Evolutionary conservation across 2,888 invertebrate species (phyloP).

Genomic region (Glaucopsyche alexis): DNA sequence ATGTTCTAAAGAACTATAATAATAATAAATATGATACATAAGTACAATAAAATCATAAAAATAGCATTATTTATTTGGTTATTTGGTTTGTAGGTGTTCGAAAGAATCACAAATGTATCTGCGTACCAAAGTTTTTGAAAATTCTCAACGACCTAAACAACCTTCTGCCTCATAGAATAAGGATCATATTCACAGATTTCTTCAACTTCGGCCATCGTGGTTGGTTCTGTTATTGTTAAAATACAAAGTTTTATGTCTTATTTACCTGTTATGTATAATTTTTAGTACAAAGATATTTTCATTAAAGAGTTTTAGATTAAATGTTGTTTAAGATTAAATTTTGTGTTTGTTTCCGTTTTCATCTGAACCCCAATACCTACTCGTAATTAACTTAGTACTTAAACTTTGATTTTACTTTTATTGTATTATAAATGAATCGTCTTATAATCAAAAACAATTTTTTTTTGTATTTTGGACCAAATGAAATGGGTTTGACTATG

Average conservation of each 20-base stretch:
- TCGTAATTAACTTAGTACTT: too few species aligned
- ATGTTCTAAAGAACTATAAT: too few species aligned
- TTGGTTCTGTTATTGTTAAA: slow-evolving; percentile 72
- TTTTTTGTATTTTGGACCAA: too few species aligned
- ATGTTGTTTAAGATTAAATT: background rate
- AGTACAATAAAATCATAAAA: too few species aligned
- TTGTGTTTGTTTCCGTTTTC: background rate
- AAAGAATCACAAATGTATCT: slow-evolving; percentile 61
- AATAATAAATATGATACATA: too few species aligned
- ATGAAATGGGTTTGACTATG: too few species aligned
- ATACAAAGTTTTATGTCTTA: background rate
- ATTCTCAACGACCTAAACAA: slow-evolving; percentile 59
- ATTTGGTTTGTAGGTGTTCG: slow-evolving; percentile 63
- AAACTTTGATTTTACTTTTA: too few species aligned
- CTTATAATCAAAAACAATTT: too few species aligned
- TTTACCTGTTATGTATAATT: background rate
- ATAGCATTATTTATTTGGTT: background rate
- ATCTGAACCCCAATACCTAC: too few species aligned
- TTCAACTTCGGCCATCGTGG: slow-evolving; percentile 69
- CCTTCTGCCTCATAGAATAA: slow-evolving; percentile 68
- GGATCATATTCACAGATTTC: slow-evolving; percentile 68
- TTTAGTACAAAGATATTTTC: background rate
- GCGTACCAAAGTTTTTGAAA: slow-evolving; percentile 68
- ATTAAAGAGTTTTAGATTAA: slow-evolving; percentile 9
- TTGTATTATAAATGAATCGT: too few species aligned